These are phyloP conservation scores for Pachyrhynchus sulphureomaculatus DNA, from an alignment of 1,140 invertebrate species.

Conservation along the genomic window DNA sequence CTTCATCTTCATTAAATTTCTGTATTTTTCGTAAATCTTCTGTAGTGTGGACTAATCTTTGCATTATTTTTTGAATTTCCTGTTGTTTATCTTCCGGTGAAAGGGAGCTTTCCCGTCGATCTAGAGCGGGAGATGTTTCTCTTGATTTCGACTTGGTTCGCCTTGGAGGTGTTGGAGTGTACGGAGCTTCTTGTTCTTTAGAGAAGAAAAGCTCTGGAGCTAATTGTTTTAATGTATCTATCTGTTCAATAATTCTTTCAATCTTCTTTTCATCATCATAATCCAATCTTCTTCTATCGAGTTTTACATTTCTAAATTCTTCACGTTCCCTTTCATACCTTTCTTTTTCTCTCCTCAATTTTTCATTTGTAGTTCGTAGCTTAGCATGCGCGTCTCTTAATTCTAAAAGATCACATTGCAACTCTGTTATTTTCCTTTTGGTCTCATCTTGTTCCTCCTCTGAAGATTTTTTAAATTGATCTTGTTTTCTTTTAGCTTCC, in stretches of 20 bases:
- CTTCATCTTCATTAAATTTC: constrained; percentile 53
- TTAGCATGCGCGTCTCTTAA: constrained; percentile 88
- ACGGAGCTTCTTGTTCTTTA: constrained; percentile 42
- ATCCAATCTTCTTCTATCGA: constrained; percentile 57
- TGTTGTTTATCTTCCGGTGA: constrained; percentile 45
- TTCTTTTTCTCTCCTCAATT: constrained; percentile 83
- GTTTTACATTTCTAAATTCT: constrained; percentile 57
- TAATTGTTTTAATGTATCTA: constrained; percentile 73
- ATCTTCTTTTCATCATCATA: constrained; percentile 67
- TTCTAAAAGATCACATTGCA: constrained; percentile 86
- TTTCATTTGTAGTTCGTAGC: constrained; percentile 87
- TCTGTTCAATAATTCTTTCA: constrained; percentile 70
- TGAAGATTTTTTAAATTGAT: constrained; percentile 78
- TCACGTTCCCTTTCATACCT: constrained; percentile 81
- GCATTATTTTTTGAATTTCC: constrained; percentile 49
- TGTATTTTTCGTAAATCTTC: constrained; percentile 57
- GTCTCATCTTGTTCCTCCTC: constrained; percentile 90
- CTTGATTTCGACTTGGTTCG: constrained; percentile 60
- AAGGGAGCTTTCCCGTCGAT: constrained; percentile 49
- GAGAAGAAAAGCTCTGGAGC: constrained; percentile 63
- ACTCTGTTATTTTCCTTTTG: constrained; percentile 77
- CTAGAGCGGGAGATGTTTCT: constrained; percentile 61
- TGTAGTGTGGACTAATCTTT: constrained; percentile 55
- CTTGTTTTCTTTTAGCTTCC: constrained; percentile 80
- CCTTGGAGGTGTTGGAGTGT: constrained; percentile 60